A percentile compares a stretch with the other conserved stretches of the same genome.
Conservation (phyloP, 2,888 invertebrate genomes). For the Xestoiulus laeticollis region DNA sequence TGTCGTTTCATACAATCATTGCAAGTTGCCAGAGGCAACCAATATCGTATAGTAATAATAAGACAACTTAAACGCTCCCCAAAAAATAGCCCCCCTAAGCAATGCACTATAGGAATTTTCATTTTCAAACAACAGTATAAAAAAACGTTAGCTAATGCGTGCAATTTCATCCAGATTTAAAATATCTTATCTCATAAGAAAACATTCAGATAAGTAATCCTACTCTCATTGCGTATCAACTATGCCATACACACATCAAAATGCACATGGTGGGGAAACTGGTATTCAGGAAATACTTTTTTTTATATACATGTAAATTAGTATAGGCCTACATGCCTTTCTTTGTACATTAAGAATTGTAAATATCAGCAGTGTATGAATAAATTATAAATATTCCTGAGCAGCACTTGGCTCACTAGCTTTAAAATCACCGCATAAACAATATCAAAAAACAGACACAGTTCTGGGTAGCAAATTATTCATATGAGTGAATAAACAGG, state of each 20-base stretch:
- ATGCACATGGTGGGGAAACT: no score
- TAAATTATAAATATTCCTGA: not conserved
- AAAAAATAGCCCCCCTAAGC: constrained; percentile 10
- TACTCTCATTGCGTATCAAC: not conserved
- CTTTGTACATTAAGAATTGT: no score
- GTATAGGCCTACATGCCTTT: no score
- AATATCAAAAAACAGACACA: not conserved
- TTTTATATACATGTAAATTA: no score
- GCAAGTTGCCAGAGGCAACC: not conserved
- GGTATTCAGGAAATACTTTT: no score
- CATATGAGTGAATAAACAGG: constrained; percentile 20
- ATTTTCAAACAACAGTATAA: not conserved
- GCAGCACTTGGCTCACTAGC: not conserved
- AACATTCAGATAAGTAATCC: not conserved
- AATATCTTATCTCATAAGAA: not conserved
- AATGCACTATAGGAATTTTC: not conserved
- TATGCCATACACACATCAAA: not conserved
- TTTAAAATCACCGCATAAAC: not conserved
- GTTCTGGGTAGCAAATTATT: not conserved
- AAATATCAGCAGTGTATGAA: no score
- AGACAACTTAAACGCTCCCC: constrained; percentile 3
- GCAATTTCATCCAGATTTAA: not conserved
- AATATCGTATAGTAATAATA: not conserved
- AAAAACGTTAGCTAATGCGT: not conserved
- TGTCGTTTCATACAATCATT: constrained; percentile 15